Evolutionary conservation across 37 sponge, comb jelly and placozoan genomes (phyloP).

Genomic region (Tethya wilhelma): DNA sequence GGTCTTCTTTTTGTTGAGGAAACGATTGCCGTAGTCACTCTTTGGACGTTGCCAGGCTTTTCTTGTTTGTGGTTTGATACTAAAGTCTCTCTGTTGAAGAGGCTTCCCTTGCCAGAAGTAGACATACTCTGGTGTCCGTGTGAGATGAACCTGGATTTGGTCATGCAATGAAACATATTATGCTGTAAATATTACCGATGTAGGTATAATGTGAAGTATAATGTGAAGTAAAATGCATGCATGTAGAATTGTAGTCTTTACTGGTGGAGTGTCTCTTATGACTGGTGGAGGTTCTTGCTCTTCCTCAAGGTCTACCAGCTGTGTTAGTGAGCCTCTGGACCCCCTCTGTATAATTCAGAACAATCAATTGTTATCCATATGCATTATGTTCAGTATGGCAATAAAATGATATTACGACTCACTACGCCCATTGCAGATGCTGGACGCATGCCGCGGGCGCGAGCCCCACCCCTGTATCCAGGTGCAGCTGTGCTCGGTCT

Average conservation of each 20-base stretch:
- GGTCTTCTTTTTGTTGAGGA: not conserved
- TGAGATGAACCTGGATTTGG: constrained; percentile 60
- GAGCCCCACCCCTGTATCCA: not conserved
- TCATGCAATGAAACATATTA: too few species aligned
- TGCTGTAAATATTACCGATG: too few species aligned
- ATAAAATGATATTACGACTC: too few species aligned
- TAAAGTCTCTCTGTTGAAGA: constrained; percentile 38
- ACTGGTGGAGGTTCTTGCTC: not conserved
- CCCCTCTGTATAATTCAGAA: too few species aligned
- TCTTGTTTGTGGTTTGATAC: constrained; percentile 33
- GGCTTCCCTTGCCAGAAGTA: constrained; percentile 84
- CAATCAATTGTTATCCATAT: too few species aligned
- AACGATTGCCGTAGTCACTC: constrained; percentile 71
- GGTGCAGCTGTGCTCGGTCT: not conserved
- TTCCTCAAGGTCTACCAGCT: constrained; percentile 19
- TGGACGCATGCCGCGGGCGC: not conserved
- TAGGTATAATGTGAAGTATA: too few species aligned
- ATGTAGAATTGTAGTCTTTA: not conserved
- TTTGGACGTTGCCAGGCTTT: constrained; percentile 70
- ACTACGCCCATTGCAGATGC: not conserved
- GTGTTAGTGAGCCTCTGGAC: too few species aligned
- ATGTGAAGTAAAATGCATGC: too few species aligned
- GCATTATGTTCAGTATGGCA: too few species aligned
- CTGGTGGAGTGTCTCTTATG: constrained; percentile 13
- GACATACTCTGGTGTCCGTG: constrained; percentile 70